phyloP scores from a whole-genome alignment of 2,888 invertebrate genomes.

The Cylloceria caligata region DNA sequence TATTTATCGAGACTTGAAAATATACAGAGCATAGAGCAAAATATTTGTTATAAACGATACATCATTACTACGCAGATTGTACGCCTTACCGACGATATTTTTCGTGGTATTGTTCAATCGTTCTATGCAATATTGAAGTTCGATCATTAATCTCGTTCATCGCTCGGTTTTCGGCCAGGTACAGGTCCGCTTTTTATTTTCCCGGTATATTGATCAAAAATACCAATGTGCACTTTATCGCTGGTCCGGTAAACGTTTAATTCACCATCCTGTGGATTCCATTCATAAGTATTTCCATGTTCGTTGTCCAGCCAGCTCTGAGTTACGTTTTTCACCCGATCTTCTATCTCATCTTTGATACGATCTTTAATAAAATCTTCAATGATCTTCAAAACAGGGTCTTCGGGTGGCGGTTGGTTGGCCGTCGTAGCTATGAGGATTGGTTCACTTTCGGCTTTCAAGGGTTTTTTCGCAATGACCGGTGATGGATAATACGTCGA shows the following conservation, averaged over 20 bases:
- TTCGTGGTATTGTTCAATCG: not conserved
- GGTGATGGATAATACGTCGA: no score
- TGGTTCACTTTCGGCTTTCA: no score
- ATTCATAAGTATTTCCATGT: not conserved
- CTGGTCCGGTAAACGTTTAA: not conserved
- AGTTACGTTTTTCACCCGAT: no score
- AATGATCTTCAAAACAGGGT: no score
- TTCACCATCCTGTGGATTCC: not conserved
- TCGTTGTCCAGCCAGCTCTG: not conserved
- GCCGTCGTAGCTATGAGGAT: no score
- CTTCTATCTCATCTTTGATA: no score
- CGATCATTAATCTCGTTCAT: not conserved
- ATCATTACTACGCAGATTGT: not conserved
- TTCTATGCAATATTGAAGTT: not conserved
- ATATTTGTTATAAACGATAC: not conserved
- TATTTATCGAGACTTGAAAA: not conserved
- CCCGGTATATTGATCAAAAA: not conserved
- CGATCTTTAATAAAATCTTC: no score
- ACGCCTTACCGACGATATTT: not conserved
- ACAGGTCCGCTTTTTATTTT: not conserved
- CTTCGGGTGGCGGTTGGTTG: no score
- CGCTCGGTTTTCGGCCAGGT: not conserved
- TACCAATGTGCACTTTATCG: not conserved
- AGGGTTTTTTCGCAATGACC: no score
- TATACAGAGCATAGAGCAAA: not conserved